Evolutionary conservation across 2,797 vertebrate genomes (phyloP), one percentile per base, ranked within the genome.

Genomic region (Chelmon rostratus): DNA sequence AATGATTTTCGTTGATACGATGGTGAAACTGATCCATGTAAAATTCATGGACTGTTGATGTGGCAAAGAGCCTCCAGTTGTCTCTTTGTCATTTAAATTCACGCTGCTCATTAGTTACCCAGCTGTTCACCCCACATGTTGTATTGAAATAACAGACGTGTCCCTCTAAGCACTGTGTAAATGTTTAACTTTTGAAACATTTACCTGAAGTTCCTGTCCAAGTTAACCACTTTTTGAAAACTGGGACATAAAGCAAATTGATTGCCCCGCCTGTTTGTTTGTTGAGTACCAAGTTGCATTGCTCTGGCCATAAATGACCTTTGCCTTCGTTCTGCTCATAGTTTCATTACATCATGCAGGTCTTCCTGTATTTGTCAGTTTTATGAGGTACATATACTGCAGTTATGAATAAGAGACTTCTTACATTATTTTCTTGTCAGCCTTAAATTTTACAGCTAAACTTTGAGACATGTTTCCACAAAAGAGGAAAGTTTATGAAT

Each of bases 281-380:
- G 4, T 23, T 42, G 6, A 52, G 67, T 8, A 31, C 25, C 12
- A 66, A 25, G 18, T 64, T 28, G 50, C 6, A 5, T 21, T 15
- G 11, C 19, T 70, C 12, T 58, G 15, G 6, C 19, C 47, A 31
- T 28, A 5, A 42, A 67, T 28, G 25, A 76, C 68, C 73, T 77
- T 50, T 71, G 65, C 40, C 7, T 3, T 62, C 9, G 35, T 6
- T 35, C 12, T 10, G 6, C 16, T 78, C 33, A 47, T 12, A 65
- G 12, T 35, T 35, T 69, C 21, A 73, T 42, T 35, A 4, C 6
- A 8, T 35, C 25, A 40, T 35, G 19, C 18, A 4, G 33, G 1
- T 52, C 50, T n/a, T 19, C 6, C 28, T 67, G 28, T 37, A 21
- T 44, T 6, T 28, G 16, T 59, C 0, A 21, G 11, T 28, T 63